Evolutionary conservation across 2,888 invertebrate species (phyloP).

Genomic region (Doris montereyensis): DNA sequence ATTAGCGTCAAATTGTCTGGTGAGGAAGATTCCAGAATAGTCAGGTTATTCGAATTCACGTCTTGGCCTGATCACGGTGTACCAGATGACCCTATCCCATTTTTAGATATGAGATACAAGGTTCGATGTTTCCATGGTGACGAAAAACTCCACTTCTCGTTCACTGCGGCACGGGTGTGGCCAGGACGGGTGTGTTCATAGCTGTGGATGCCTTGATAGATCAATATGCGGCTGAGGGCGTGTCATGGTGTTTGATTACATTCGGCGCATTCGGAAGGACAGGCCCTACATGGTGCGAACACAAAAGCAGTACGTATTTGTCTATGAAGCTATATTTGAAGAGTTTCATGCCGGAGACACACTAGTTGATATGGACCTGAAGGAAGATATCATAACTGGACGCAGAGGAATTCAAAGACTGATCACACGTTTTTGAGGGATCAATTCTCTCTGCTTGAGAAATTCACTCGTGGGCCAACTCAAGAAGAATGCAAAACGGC

Average conservation of each 20-base stretch:
- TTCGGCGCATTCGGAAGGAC: constrained; percentile 63
- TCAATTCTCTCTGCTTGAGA: constrained; percentile 65
- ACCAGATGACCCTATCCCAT: constrained; percentile 65
- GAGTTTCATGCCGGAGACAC: constrained; percentile 65
- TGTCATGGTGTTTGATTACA: constrained; percentile 60
- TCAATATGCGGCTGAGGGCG: constrained; percentile 67
- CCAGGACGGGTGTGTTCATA: constrained; percentile 69
- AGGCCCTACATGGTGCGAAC: constrained; percentile 70
- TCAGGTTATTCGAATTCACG: constrained; percentile 66
- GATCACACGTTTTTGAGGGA: constrained; percentile 62
- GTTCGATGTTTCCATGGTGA: constrained; percentile 51
- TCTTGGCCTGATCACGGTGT: constrained; percentile 71
- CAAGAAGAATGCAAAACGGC: constrained; percentile 54
- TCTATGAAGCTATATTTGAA: constrained; percentile 71
- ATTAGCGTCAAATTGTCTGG: constrained; percentile 51
- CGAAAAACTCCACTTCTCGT: constrained; percentile 62
- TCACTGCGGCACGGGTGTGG: constrained; percentile 72
- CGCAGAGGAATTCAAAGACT: constrained; percentile 55
- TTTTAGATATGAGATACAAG: constrained; percentile 66
- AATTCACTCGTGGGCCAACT: constrained; percentile 56
- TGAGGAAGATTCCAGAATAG: constrained; percentile 48
- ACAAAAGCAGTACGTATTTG: constrained; percentile 68
- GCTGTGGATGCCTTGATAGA: constrained; percentile 69
- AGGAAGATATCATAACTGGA: constrained; percentile 54
- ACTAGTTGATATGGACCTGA: constrained; percentile 59